Percentiles rank a stretch among this genome's conserved stretches.
phyloP scores from a whole-genome alignment of 2,113 vertebrate genomes.

The Stomatorhinus ivindoensis region DNA sequence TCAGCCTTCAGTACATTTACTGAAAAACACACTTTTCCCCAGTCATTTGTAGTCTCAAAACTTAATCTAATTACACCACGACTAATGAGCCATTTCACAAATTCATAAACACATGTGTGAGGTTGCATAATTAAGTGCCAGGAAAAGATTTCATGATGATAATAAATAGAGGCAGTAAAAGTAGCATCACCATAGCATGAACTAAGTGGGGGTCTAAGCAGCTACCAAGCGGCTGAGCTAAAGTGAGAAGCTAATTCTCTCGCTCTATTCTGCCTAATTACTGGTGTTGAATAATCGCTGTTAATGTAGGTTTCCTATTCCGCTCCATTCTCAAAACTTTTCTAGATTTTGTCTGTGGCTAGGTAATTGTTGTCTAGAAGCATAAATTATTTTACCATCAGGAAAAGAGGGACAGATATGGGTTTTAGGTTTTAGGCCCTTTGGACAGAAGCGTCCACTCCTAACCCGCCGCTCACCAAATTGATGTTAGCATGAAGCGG shows the following conservation, averaged over 20 bases:
- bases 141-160: not conserved
- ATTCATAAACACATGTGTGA: not conserved
- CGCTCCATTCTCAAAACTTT: not conserved
- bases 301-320: not conserved
- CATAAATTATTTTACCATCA: not conserved
- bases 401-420: not conserved
- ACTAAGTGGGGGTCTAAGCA: not conserved
- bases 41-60: not conserved
- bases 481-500: not conserved
- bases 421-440: not conserved
- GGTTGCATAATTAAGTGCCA: not conserved
- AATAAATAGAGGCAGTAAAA: not conserved
- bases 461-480: not conserved
- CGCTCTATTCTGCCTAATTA: not conserved
- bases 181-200: not conserved
- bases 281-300: not conserved
- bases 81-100: not conserved
- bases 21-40: not conserved
- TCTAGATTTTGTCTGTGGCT: not conserved
- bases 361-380: not conserved
- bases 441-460: not conserved
- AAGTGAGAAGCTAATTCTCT: not conserved
- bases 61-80: not conserved
- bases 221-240: not conserved
- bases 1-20: not conserved